phyloP scores from a whole-genome alignment of 2,797 vertebrate genomes.

The Hypotaenidia philippensis region DNA sequence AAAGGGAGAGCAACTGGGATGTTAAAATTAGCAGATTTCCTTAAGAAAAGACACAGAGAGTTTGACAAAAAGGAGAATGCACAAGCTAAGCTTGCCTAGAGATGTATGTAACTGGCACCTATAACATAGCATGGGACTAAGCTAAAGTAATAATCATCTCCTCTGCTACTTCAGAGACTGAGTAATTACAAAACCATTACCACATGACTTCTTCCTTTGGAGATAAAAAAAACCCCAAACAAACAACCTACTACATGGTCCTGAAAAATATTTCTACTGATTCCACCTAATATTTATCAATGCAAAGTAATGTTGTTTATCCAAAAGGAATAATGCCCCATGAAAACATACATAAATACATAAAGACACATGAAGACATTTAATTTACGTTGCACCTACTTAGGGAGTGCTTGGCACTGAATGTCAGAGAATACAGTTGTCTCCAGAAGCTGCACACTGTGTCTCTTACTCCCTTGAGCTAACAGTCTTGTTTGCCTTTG shows the following conservation, averaged over 20 bases:
- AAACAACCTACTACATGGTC: neutral
- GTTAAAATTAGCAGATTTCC: slow-evolving; percentile 9
- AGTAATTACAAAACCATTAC: neutral
- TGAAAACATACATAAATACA: slow-evolving; percentile 38
- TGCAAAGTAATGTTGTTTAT: slow-evolving; percentile 56
- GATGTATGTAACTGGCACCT: neutral
- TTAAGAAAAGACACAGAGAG: neutral
- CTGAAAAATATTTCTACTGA: slow-evolving; percentile 28
- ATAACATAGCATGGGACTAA: neutral
- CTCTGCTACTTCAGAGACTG: slow-evolving; percentile 5
- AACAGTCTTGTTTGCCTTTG: neutral
- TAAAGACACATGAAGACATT: slow-evolving; percentile 6
- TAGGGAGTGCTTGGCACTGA: slow-evolving; percentile 2
- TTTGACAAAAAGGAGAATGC: neutral
- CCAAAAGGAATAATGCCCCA: neutral
- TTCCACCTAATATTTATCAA: slow-evolving; percentile 41
- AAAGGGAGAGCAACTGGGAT: neutral
- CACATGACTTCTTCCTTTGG: neutral
- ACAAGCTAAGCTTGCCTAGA: slow-evolving; percentile 8
- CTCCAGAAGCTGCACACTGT: slow-evolving; percentile 31
- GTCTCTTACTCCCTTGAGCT: neutral
- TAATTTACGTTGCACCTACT: slow-evolving; percentile 45
- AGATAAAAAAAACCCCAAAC: neutral
- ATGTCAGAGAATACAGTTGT: slow-evolving; percentile 38
- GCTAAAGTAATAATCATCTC: slow-evolving; percentile 28